These are phyloP conservation scores for Saccostrea cuccullata DNA, from an alignment of 1,140 invertebrate species.

Conservation along the genomic window DNA sequence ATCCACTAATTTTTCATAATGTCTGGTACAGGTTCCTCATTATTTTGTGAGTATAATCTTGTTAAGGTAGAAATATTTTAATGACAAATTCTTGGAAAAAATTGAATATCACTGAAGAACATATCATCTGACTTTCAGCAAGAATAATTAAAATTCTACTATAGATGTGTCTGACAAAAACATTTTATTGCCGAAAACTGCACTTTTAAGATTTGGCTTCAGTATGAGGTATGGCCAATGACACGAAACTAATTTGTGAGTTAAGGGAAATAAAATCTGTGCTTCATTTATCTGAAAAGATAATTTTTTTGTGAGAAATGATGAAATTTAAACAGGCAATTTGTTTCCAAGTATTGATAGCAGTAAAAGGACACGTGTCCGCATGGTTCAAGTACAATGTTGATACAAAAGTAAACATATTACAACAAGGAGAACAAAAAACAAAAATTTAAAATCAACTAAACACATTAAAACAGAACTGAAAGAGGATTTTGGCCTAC, in stretches of 20 bases:
- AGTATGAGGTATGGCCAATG: not conserved
- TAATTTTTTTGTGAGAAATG: not conserved
- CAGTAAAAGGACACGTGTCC: not conserved
- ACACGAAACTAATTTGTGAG: not conserved
- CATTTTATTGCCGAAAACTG: not conserved
- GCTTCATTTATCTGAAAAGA: not conserved
- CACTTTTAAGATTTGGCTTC: not conserved
- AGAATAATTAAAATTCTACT: not conserved
- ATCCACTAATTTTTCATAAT: too few relatives aligned
- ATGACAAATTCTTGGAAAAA: too few relatives aligned
- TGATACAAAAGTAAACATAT: not conserved
- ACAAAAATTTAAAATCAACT: conserved; percentile 6
- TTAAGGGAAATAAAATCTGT: conserved; percentile 1
- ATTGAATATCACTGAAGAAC: too few relatives aligned
- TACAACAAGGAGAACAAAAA: not conserved
- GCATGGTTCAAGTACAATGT: not conserved
- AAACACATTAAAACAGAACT: conserved; percentile 32
- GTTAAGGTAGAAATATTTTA: too few relatives aligned
- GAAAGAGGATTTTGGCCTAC: not conserved
- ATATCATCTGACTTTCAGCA: not conserved
- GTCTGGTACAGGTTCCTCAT: too few relatives aligned
- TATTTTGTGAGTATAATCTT: too few relatives aligned
- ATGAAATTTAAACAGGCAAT: not conserved
- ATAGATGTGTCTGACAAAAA: not conserved
- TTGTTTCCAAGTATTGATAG: not conserved